Percentiles rank a stretch among this genome's conserved stretches.
Evolutionary conservation across 2,888 invertebrate species (phyloP).

Genomic region (Lydus trimaculatus): DNA sequence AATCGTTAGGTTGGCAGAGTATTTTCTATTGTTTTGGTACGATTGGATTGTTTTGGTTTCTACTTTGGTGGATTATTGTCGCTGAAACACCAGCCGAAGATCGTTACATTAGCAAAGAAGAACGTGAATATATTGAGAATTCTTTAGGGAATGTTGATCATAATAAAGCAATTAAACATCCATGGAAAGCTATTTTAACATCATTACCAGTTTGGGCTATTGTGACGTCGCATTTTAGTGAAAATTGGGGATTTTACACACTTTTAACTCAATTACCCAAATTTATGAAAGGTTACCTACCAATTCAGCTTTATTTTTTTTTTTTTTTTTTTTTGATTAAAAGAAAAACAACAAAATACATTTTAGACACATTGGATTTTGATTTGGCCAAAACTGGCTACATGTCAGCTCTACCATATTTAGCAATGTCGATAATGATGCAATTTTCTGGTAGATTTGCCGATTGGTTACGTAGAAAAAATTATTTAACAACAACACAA

Average conservation of each 20-base stretch:
- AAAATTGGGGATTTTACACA: conserved; percentile 92
- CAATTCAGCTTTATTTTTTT: too few species aligned
- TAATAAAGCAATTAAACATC: conserved; percentile 67
- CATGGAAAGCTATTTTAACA: conserved; percentile 78
- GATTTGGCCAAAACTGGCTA: conserved; percentile 82
- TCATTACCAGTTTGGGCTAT: conserved; percentile 87
- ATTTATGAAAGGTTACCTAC: conserved; percentile 76
- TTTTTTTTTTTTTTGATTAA: conserved; percentile 8
- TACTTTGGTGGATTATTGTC: conserved; percentile 74
- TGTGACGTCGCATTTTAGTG: conserved; percentile 82
- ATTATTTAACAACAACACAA: conserved; percentile 75
- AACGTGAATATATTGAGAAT: conserved; percentile 75
- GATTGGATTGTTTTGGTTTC: conserved; percentile 75
- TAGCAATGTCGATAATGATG: conserved; percentile 84
- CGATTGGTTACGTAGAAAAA: conserved; percentile 75
- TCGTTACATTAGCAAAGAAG: conserved; percentile 73
- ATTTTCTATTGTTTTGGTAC: conserved; percentile 77
- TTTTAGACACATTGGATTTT: conserved; percentile 75
- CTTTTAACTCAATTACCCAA: conserved; percentile 83
- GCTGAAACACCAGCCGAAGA: conserved; percentile 79
- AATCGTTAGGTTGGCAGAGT: conserved; percentile 78
- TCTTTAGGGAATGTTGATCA: conserved; percentile 64
- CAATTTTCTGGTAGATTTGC: conserved; percentile 84
- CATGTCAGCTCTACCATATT: conserved; percentile 85
- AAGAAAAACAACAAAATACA: not conserved